Conservation (phyloP, 2,888 invertebrate genomes). For the Icerya purchasi region DNA sequence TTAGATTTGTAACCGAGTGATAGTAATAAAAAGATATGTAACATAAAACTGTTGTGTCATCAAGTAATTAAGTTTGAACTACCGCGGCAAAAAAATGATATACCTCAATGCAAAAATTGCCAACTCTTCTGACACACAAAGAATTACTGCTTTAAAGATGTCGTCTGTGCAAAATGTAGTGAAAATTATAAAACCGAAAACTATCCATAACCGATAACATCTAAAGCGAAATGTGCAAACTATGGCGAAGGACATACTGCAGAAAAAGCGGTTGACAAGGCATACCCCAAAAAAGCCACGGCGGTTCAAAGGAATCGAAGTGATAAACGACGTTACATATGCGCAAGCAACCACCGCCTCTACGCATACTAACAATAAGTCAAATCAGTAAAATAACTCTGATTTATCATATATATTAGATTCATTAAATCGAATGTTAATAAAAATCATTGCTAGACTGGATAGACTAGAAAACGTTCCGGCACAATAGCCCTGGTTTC, state of each 20-base stretch:
- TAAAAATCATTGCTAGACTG: neutral
- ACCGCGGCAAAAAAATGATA: neutral
- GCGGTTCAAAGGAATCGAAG: no score
- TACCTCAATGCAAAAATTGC: neutral
- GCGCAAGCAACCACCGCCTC: no score
- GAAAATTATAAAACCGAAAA: neutral
- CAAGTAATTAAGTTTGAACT: neutral
- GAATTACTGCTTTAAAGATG: neutral
- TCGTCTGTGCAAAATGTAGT: neutral
- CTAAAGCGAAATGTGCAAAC: neutral
- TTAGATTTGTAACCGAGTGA: neutral
- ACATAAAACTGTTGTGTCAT: neutral
- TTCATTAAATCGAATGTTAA: neutral
- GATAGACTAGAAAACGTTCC: neutral
- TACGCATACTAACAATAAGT: neutral
- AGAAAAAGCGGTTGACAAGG: no score
- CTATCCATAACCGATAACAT: neutral
- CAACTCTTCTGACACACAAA: neutral
- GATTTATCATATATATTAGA: neutral
- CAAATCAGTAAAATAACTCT: neutral
- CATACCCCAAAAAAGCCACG: no score
- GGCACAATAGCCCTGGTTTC: no score
- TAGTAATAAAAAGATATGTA: neutral
- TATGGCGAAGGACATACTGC: no score
- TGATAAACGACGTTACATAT: no score